Conservation (phyloP, 2,888 invertebrate genomes). For the Nemoura dubitans region DNA sequence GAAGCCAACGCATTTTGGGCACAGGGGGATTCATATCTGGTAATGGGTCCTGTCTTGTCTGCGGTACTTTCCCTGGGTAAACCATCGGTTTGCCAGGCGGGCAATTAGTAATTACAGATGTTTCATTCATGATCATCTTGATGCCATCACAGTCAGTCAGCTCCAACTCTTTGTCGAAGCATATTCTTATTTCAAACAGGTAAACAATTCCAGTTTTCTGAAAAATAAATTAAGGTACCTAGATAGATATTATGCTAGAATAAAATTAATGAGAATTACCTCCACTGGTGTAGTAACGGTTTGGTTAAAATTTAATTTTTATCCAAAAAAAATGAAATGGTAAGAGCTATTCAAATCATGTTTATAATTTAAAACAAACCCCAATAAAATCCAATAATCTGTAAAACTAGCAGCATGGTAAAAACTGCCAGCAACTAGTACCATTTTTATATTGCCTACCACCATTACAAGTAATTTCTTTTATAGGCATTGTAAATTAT, state of each 20-base stretch:
- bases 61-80: conserved; percentile 48
- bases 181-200: conserved; percentile 77
- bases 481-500: too few relatives aligned
- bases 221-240: too few relatives aligned
- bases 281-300: too few relatives aligned
- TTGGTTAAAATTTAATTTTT: too few relatives aligned
- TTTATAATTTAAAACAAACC: too few relatives aligned
- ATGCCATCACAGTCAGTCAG: conserved; percentile 74
- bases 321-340: too few relatives aligned
- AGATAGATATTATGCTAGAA: background rate
- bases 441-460: too few relatives aligned
- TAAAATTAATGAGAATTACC: background rate
- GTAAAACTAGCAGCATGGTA: too few relatives aligned
- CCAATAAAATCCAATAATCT: too few relatives aligned
- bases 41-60: background rate
- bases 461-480: too few relatives aligned
- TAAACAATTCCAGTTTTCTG: conserved; percentile 66
- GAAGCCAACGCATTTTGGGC: conserved; percentile 54
- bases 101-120: conserved; percentile 49
- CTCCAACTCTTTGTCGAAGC: conserved; percentile 73
- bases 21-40: background rate
- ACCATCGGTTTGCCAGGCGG: conserved; percentile 46
- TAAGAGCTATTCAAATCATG: too few relatives aligned
- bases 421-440: too few relatives aligned
- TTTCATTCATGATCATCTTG: conserved; percentile 44